phyloP scores from a whole-genome alignment of 2,113 vertebrate species.

The Entomyzon cyanotis region DNA sequence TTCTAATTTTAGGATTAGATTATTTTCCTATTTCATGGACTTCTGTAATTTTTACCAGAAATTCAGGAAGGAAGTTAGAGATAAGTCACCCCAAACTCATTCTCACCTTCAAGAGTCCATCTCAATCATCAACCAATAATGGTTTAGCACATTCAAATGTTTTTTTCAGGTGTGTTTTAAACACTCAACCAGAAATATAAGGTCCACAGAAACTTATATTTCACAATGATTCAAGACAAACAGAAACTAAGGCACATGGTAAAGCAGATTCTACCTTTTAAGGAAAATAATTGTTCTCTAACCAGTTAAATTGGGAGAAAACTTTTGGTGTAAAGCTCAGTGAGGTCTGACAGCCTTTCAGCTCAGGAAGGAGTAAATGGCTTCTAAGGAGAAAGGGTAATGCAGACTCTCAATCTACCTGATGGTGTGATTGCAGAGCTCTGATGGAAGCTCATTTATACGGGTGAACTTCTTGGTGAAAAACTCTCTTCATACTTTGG shows the following conservation, averaged over 20 bases:
- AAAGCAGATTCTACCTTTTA: neutral
- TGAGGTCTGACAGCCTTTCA: conserved; percentile 35
- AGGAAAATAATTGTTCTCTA: neutral
- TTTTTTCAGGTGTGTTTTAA: neutral
- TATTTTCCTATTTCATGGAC: neutral
- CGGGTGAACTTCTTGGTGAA: neutral
- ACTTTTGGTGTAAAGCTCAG: neutral
- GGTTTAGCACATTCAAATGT: neutral
- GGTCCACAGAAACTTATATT: neutral
- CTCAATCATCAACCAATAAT: neutral
- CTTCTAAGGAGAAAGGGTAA: conserved; percentile 36
- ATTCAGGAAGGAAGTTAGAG: neutral
- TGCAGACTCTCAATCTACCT: conserved; percentile 17
- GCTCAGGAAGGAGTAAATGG: conserved; percentile 30
- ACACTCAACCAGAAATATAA: neutral
- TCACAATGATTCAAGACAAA: neutral
- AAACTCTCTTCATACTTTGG: neutral
- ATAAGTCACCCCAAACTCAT: neutral
- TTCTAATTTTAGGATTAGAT: neutral
- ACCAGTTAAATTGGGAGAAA: neutral
- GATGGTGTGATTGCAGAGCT: conserved; percentile 34
- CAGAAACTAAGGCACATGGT: neutral
- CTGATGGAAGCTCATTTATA: conserved; percentile 30
- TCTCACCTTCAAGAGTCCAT: neutral
- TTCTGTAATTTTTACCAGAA: neutral